Conservation (phyloP, 2,888 invertebrate genomes). For the Lasioglossum malachurum region DNA sequence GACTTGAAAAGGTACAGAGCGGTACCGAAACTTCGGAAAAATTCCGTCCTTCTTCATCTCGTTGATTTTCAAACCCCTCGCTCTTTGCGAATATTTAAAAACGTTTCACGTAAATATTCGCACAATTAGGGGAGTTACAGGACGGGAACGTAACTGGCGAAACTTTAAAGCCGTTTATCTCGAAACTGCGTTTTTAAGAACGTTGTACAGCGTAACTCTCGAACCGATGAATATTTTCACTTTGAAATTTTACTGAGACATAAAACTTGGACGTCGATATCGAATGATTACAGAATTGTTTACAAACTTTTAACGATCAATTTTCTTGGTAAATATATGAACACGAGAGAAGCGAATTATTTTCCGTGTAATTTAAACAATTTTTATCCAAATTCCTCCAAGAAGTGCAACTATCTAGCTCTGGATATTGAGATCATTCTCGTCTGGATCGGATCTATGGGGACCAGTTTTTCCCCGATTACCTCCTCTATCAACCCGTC, state of each 20-base stretch:
- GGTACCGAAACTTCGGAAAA: background rate
- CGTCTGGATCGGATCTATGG: background rate
- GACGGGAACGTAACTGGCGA: background rate
- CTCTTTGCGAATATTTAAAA: background rate
- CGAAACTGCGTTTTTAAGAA: background rate
- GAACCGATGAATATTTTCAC: background rate
- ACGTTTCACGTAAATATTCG: background rate
- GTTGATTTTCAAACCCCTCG: background rate
- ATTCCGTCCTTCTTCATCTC: background rate
- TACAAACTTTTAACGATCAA: background rate
- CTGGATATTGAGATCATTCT: too few species aligned
- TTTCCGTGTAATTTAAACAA: too few species aligned
- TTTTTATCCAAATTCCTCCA: too few species aligned
- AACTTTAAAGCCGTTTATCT: background rate
- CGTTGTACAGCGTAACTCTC: background rate
- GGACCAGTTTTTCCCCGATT: background rate
- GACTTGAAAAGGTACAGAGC: background rate
- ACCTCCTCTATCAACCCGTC: slow-evolving; percentile 77
- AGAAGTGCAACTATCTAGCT: too few species aligned
- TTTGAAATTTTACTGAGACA: background rate
- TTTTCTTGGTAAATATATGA: too few species aligned
- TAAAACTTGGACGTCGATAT: too few species aligned
- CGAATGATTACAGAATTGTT: background rate
- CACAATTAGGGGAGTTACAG: background rate
- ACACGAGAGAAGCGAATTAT: too few species aligned